These are phyloP conservation scores for Halichoerus grypus DNA, from an alignment of 2,113 vertebrate genomes.

Conservation along the genomic window DNA sequence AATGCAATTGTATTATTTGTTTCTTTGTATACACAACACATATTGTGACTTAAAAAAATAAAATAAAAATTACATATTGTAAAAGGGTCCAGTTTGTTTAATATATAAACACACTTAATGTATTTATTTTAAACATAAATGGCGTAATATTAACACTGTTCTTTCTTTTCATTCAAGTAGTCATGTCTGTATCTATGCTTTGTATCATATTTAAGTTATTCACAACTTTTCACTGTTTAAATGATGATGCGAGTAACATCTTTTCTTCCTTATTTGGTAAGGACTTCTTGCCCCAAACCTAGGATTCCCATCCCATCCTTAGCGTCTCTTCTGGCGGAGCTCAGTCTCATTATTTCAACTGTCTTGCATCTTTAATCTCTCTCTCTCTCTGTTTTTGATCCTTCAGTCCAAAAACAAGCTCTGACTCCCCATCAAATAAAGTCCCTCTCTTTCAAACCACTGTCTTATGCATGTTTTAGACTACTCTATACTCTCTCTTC, in stretches of 20 bases:
- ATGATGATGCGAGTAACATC: background rate
- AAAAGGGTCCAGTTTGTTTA: slow-evolving; percentile 28
- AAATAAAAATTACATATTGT: slow-evolving; percentile 35
- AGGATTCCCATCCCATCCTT: background rate
- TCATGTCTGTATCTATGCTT: background rate
- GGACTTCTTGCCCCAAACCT: background rate
- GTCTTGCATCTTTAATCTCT: background rate
- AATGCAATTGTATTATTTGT: background rate
- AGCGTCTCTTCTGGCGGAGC: background rate
- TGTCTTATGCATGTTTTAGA: background rate
- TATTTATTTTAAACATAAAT: slow-evolving; percentile 8
- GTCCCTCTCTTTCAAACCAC: background rate
- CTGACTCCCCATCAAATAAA: background rate
- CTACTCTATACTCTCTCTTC: background rate
- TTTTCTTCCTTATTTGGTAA: background rate
- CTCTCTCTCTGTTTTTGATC: background rate
- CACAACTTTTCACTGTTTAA: background rate
- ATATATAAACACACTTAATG: background rate
- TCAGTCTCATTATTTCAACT: background rate
- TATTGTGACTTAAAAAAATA: slow-evolving; percentile 19
- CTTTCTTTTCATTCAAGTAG: background rate
- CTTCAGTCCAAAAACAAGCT: slow-evolving; percentile 1
- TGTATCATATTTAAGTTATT: background rate
- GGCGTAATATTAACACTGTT: background rate
- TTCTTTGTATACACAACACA: background rate